Conservation (phyloP, 2,888 invertebrate genomes). For the Drosophila pseudotalamancana region DNA sequence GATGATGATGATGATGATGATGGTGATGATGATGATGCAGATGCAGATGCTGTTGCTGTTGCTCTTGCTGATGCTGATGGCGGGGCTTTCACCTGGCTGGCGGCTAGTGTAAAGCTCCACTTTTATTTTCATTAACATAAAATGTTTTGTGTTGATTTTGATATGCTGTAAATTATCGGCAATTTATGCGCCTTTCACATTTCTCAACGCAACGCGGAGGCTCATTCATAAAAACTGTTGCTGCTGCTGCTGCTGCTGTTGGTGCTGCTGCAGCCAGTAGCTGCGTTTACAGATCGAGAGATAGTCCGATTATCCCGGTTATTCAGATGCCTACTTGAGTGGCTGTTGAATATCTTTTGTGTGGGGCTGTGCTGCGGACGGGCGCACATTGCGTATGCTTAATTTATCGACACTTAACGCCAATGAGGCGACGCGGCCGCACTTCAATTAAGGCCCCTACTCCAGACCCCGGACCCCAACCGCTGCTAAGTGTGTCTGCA, state of each 20-base stretch:
- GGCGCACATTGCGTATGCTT: constrained; percentile 70
- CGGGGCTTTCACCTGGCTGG: constrained; percentile 56
- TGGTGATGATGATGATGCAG: background rate
- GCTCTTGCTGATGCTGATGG: background rate
- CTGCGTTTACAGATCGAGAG: constrained; percentile 24
- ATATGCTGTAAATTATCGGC: constrained; percentile 68
- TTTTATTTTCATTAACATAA: constrained; percentile 80
- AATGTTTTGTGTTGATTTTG: constrained; percentile 79
- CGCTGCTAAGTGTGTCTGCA: constrained; percentile 62
- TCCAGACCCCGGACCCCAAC: background rate
- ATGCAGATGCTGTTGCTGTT: background rate
- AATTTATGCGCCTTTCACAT: constrained; percentile 70
- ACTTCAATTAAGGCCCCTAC: constrained; percentile 67
- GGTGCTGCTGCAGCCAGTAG: constrained; percentile 34
- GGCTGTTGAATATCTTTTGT: background rate
- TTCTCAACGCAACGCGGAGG: constrained; percentile 30
- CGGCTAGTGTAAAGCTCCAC: constrained; percentile 26
- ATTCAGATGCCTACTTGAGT: background rate
- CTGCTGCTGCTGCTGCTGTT: constrained; percentile 32
- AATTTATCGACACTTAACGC: constrained; percentile 82
- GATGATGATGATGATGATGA: background rate
- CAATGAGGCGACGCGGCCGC: constrained; percentile 73
- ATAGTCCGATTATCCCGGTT: constrained; percentile 11
- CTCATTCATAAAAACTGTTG: constrained; percentile 40
- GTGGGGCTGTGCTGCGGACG: background rate